Base-by-base conservation (phyloP, 2,797 vertebrate species). In the Enteromius trimaculatus region DNA sequence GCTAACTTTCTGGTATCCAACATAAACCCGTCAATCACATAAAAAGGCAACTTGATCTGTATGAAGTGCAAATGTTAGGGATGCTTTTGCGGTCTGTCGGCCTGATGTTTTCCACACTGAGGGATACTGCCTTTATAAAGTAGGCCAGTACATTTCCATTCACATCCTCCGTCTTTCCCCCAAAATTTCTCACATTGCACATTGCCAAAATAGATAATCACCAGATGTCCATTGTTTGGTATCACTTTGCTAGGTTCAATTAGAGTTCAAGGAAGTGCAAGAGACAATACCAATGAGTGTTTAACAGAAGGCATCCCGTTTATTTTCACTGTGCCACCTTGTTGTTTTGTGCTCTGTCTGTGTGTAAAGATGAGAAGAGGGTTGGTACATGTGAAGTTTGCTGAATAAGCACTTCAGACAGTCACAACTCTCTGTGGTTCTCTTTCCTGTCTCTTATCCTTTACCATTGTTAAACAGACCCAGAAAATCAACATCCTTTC, bases 321-420 rank as follows among this genome's bases (percentile, higher is more conserved):
- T 53, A 34, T 75, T 51, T 53, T 21, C 31, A 60, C 26, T 37
- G 55, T 75, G 60, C 44, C 14, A 26, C 13, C 21, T 26, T 82
- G 64, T 83, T 79, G 80, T 77, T 76, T 70, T 69, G 80, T 66
- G 26, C 77, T 66, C n/a, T 60, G 66, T 42, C 65, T 72, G 68
- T 80, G 74, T 42, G 39, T 74, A 71, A 62, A 81, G 81, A 86
- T 79, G 75, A 37, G 16, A 64, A 81, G 81, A 85, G 83, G 88
- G 82, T 84, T 87, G 84, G 89, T 68, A 87, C 77, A 79, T 39
- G 81, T 77, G 23, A 68, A 86, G 81, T 91, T 83, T 91, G 94
- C 93, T 94, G 93, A 95, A 87, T 88, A 91, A 90, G 94, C 92
- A 85, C 47, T 90, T 65, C 17, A 83, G n/a, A 31, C 58, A 44